Percentiles rank a stretch among this genome's conserved stretches.
Conservation (phyloP, 2,113 vertebrate genomes). For the Zingel zingel region DNA sequence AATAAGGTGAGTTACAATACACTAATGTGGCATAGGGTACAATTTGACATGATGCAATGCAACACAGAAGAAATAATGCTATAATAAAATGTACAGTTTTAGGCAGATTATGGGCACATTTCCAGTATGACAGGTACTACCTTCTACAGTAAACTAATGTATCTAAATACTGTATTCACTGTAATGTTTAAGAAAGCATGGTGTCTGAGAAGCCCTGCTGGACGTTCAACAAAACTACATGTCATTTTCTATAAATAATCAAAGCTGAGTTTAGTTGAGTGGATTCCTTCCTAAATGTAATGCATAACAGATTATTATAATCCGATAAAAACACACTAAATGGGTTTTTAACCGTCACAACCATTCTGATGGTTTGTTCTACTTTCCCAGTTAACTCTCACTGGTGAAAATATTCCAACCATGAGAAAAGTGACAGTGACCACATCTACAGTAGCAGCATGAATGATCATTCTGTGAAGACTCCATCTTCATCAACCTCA, state of each 20-base stretch:
- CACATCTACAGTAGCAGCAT: too few species aligned
- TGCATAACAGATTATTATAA: neutral
- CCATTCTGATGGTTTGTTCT: too few species aligned
- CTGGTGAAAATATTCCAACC: neutral
- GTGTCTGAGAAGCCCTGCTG: slow-evolving; percentile 51
- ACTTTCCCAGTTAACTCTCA: neutral
- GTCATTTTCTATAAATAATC: neutral
- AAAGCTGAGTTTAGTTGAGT: neutral
- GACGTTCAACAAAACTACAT: slow-evolving; percentile 42
- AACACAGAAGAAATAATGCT: neutral
- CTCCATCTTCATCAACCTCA: neutral
- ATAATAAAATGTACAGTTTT: neutral
- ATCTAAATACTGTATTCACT: neutral
- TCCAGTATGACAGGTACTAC: neutral
- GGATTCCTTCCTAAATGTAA: neutral
- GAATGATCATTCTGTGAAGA: neutral
- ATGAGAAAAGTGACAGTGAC: too few species aligned
- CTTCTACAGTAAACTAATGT: neutral
- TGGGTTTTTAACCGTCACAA: too few species aligned
- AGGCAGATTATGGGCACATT: neutral
- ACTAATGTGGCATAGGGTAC: neutral
- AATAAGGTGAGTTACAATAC: slow-evolving; percentile 87
- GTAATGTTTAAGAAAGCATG: neutral
- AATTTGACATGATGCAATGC: neutral
- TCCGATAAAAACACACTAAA: too few species aligned